Evolutionary conservation across 1,140 invertebrate genomes (phyloP), one percentile per base, ranked within the genome.

Genomic region (Drosophila pachea): DNA sequence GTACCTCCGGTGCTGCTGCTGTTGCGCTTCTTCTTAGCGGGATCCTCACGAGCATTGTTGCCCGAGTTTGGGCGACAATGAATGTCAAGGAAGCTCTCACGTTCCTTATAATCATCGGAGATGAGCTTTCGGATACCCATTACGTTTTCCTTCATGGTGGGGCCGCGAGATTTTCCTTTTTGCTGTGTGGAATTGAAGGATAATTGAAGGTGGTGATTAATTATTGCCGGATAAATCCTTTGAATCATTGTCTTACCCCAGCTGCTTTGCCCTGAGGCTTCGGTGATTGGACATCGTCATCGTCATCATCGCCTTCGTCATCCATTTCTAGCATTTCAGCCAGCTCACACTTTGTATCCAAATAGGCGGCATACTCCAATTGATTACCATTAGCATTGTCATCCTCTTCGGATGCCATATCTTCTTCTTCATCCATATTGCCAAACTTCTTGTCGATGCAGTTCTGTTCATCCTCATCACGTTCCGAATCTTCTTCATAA

Each of bases 11-110:
- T 47, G 29, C 67, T 75, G 29, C 67, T 75, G 70, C 89, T 83
- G 69, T 72, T 68, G 63, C 86, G 42, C 66, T 89, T 88, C 58
- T 78, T 83, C 36, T 72, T 47, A 55, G 73, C 68, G 16, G 87
- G 55, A 78, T 84, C 83, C 8, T 76, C 78, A 32, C 68, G 69
- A 48, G 86, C 63, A 33, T 68, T 73, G 60, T 53, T 74, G 61
- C 73, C 67, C 22, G 74, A 86, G 7, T 68, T 54, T 53, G 87
- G 76, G 14, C 88, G 62, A 64, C 88, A 89, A 49, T 86, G 89
- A 1, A 77, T 81, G 49, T 89, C 86, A 22, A 89, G 63, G 52
- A 89, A 88, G 31, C 68, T 79, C 59, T 89, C 89, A 33, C 87
- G 84, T 22, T 89, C 81, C 47, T 86, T 81, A 31, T 83, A 87